These are phyloP conservation scores for Epistrophe grossulariae DNA, from an alignment of 2,888 invertebrate genomes.

Conservation along the genomic window DNA sequence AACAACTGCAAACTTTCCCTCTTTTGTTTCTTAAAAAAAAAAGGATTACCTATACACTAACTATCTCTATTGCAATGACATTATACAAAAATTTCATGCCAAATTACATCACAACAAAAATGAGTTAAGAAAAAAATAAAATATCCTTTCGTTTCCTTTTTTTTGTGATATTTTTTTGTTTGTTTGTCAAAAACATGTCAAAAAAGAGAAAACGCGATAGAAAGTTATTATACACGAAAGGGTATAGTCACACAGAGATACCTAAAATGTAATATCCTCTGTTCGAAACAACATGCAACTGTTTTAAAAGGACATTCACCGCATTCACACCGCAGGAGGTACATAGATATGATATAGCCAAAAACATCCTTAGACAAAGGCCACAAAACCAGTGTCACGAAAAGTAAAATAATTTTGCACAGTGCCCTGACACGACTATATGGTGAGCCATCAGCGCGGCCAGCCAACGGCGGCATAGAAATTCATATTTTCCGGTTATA, in stretches of 20 bases:
- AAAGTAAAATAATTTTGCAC: constrained; percentile 46
- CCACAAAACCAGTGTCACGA: constrained; percentile 42
- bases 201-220: constrained; percentile 68
- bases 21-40: constrained; percentile 12
- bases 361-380: constrained; percentile 33
- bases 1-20: neutral
- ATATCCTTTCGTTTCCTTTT: constrained; percentile 48
- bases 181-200: constrained; percentile 71
- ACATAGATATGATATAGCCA: neutral
- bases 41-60: constrained; percentile 49
- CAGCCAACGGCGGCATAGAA: constrained; percentile 34
- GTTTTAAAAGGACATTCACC: constrained; percentile 70
- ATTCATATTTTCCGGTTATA: constrained; percentile 56
- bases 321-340: constrained; percentile 63
- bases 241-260: constrained; percentile 44
- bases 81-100: constrained; percentile 67
- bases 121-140: neutral
- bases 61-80: constrained; percentile 18
- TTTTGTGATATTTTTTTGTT: constrained; percentile 34
- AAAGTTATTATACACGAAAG: constrained; percentile 70
- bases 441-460: neutral
- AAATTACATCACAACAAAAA: constrained; percentile 49
- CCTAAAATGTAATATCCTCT: neutral
- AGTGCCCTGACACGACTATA: constrained; percentile 20
- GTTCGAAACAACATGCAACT: constrained; percentile 45